Percentiles rank a stretch among this genome's conserved stretches.
phyloP scores from a whole-genome alignment of 2,113 vertebrate genomes.

The Salvelinus alpinus region DNA sequence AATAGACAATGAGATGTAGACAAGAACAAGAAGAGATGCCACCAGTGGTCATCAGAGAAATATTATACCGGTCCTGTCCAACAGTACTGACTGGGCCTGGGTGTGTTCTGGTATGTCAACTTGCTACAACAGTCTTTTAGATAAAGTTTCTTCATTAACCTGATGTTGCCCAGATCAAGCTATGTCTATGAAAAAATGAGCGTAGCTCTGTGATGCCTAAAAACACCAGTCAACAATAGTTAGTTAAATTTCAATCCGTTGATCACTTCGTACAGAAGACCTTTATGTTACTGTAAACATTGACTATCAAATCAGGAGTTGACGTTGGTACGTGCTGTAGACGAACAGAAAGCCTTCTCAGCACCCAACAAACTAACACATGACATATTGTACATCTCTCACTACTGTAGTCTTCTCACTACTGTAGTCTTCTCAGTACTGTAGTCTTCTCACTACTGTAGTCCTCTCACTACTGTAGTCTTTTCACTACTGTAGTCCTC shows the following conservation, averaged over 20 bases:
- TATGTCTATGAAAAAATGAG: background rate
- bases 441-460: too few species aligned
- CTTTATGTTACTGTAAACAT: slow-evolving; percentile 24
- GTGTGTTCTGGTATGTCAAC: background rate
- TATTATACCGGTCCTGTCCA: background rate
- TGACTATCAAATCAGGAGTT: slow-evolving; percentile 13
- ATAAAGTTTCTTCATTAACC: background rate
- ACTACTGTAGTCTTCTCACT: too few species aligned
- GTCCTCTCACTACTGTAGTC: too few species aligned
- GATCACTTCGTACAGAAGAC: slow-evolving; percentile 4
- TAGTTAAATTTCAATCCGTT: background rate
- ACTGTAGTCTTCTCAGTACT: too few species aligned
- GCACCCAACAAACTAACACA: slow-evolving; percentile 7
- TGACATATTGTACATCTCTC: background rate
- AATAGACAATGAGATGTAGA: slow-evolving; percentile 28
- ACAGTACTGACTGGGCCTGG: background rate
- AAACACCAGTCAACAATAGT: slow-evolving; percentile 16
- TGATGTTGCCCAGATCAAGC: background rate
- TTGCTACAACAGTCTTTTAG: background rate
- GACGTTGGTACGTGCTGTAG: background rate
- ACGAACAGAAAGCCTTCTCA: background rate
- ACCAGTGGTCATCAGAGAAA: slow-evolving; percentile 12
- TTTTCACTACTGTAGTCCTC: too few species aligned
- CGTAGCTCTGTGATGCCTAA: background rate
- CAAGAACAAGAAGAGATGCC: slow-evolving; percentile 21